Conservation (phyloP, 2,797 vertebrate species). For the Emys orbicularis region DNA sequence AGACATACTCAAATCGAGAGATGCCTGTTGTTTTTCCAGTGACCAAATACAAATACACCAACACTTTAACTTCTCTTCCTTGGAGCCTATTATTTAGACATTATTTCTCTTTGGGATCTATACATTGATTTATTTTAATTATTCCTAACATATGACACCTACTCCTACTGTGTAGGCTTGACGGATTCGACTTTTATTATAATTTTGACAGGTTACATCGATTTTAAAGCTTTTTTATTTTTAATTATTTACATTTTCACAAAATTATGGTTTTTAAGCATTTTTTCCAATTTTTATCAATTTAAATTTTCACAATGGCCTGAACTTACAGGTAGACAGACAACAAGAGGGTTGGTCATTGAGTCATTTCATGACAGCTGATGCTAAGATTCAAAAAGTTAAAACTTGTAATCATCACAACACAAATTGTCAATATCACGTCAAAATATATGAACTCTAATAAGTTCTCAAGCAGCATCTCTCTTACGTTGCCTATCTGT, state of each 20-base stretch:
- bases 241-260: not conserved
- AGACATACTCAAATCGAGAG: not conserved
- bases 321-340: not conserved
- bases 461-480: not conserved
- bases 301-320: not conserved
- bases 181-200: too few relatives aligned
- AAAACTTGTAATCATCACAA: not conserved
- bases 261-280: not conserved
- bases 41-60: not conserved
- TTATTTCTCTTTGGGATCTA: not conserved
- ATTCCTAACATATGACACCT: not conserved
- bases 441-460: not conserved
- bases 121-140: slow-evolving; percentile 23
- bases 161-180: not conserved
- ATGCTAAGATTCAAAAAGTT: not conserved
- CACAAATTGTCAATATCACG: not conserved
- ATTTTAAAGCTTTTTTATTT: not conserved
- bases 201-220: not conserved
- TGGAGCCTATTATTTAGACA: not conserved
- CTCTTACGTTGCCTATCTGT: not conserved
- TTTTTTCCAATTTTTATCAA: not conserved
- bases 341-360: not conserved
- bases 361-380: not conserved
- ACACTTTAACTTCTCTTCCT: not conserved
- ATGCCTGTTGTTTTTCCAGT: not conserved